A percentile compares a stretch with the other conserved stretches of the same genome.
Conservation (phyloP, 2,888 invertebrate species). For the Ommatoiulus sabulosus region DNA sequence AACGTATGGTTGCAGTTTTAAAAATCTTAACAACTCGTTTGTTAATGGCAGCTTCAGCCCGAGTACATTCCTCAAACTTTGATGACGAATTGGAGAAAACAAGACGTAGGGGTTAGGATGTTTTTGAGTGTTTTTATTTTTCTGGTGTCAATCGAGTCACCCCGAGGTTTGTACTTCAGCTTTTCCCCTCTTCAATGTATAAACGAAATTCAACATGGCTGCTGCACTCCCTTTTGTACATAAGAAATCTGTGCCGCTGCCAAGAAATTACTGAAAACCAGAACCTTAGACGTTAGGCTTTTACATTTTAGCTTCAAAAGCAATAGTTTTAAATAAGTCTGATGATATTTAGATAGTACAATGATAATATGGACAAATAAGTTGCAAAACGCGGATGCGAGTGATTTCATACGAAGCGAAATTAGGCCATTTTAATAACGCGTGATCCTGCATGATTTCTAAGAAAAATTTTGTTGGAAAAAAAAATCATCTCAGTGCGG, state of each 20-base stretch:
- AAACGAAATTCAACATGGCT: conserved; percentile 47
- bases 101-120: not conserved
- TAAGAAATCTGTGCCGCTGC: conserved; percentile 48
- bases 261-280: conserved; percentile 31
- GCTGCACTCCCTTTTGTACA: conserved; percentile 45
- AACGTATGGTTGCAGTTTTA: not conserved
- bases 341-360: conserved; percentile 53
- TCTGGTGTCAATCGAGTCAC: conserved; percentile 23
- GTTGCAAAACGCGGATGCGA: conserved; percentile 45
- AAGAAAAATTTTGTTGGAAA: not conserved
- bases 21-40: conserved; percentile 29
- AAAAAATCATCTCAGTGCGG: not conserved
- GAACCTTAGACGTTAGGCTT: conserved; percentile 52
- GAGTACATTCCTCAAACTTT: conserved; percentile 46
- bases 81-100: conserved; percentile 25
- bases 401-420: conserved; percentile 30
- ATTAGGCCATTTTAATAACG: conserved; percentile 37
- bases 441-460: not conserved
- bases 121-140: conserved; percentile 35
- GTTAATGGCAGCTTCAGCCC: conserved; percentile 48
- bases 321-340: conserved; percentile 53
- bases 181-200: not conserved
- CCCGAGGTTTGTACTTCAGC: conserved; percentile 44
- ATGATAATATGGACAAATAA: conserved; percentile 50
- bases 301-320: conserved; percentile 50